A percentile compares a stretch with the other conserved stretches of the same genome.
Conservation (phyloP, 1,140 invertebrate species). For the Bombus waltoni region DNA sequence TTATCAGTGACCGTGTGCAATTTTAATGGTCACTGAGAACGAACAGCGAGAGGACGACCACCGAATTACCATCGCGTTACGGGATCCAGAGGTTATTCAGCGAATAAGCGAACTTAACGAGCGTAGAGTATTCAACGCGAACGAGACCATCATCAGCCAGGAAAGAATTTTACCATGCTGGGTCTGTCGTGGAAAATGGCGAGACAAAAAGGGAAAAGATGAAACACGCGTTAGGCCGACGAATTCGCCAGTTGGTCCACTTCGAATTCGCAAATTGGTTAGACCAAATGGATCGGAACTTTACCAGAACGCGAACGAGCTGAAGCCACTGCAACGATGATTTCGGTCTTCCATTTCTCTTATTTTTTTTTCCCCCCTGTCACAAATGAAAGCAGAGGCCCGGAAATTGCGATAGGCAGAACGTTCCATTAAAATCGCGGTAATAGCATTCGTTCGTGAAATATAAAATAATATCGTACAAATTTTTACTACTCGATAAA, state of each 20-base stretch:
- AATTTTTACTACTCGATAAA: background rate
- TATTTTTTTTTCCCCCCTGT: background rate
- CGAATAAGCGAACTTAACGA: background rate
- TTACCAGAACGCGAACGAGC: background rate
- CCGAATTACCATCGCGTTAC: background rate
- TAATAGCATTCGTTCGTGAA: background rate
- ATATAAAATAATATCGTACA: background rate
- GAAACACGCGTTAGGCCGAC: background rate
- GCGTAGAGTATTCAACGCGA: background rate
- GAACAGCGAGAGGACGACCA: background rate
- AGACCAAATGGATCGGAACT: background rate
- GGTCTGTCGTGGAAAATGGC: background rate
- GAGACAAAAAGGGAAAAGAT: background rate
- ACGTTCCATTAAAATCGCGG: background rate
- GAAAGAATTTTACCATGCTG: background rate
- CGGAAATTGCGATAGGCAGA: background rate
- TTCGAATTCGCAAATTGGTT: slow-evolving; percentile 20
- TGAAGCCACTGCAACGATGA: background rate
- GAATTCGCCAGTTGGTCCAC: slow-evolving; percentile 6
- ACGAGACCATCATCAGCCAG: background rate
- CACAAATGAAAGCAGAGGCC: background rate
- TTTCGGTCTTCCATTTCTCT: background rate
- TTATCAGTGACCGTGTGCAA: slow-evolving; percentile 4
- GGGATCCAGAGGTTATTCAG: background rate
- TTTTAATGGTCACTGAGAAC: background rate